Base-by-base conservation (phyloP, 2,888 invertebrate species). In the Euplexia lucipara region DNA sequence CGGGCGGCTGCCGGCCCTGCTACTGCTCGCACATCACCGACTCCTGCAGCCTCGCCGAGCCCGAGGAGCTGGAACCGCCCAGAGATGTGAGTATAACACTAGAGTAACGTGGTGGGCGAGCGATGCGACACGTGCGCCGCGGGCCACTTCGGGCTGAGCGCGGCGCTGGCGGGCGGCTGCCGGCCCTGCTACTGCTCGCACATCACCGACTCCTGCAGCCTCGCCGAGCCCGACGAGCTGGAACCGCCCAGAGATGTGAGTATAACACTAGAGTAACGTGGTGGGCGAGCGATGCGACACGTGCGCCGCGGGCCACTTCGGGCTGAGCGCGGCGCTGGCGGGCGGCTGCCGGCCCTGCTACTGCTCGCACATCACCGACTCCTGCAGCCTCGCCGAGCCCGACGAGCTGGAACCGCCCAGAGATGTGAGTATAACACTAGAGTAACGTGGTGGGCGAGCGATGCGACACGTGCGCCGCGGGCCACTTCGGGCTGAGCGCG, bases 141-240 rank as follows among this genome's bases (percentile, higher is more conserved):
- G 0, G 99, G 99, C 0, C 97, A 97, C 93, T 99, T 97, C 90
- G 97, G 97, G 9, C 94, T 99, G 62, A 96, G 96, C 47, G 94
- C 90, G 1, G 81, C 77, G 0, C 75, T 88, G 26, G 93, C 96
- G 0, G 96, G 96, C n/a, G 99, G 99, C 26, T 99, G 99, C 88
- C 95, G 97, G 1, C 94, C 96, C 5, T 99, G 99, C 91, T 99
- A 97, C 96, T 99, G 99, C 92, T 99, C 99, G 10, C 98, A 98
- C 35, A 96, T 93, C 59, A 86, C 90, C 0, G 84, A 88, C 75
- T 81, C 87, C 64, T 95, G 95, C 78, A 70, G 73, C 0, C 82
- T 87, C 1, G 82, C 84, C 0, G 61, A 71, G 0, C 79, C 81
- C 0, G 67, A 70, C 0, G 81, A 87, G 9, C 56, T 78, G n/a